Conservation (phyloP, 2,797 vertebrate species). For the Pangasius mekongensis region DNA sequence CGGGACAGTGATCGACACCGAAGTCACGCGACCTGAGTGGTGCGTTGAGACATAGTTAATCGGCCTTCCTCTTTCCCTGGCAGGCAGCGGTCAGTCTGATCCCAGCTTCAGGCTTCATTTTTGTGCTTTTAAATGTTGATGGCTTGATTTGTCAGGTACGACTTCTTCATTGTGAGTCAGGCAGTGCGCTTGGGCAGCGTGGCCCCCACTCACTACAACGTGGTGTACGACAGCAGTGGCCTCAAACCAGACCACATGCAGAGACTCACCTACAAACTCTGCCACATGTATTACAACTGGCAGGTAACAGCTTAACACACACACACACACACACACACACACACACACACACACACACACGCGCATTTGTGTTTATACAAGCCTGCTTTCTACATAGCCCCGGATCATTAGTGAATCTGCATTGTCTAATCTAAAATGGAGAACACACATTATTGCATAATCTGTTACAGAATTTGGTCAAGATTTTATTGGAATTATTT, state of each 20-base stretch:
- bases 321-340: too few species aligned
- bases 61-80: neutral
- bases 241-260: constrained; percentile 96
- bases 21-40: constrained; percentile 94
- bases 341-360: too few species aligned
- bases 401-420: neutral
- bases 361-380: neutral
- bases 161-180: constrained; percentile 94
- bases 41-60: constrained; percentile 56
- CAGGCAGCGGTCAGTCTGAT: neutral
- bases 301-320: constrained; percentile 75
- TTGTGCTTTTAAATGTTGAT: neutral
- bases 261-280: constrained; percentile 93
- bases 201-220: constrained; percentile 92
- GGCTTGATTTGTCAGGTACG: constrained; percentile 80
- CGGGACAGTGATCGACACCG: constrained; percentile 87
- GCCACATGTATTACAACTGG: constrained; percentile 98
- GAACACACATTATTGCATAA: neutral
- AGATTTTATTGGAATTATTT: neutral
- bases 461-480: neutral
- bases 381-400: neutral
- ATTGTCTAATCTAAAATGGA: neutral
- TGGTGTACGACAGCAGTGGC: constrained; percentile 89
- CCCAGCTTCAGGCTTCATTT: neutral
- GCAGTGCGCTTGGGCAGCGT: constrained; percentile 83